A percentile compares a stretch with the other conserved stretches of the same genome.
Evolutionary conservation across 53 echinoderm and acorn worm species (phyloP).

Genomic region (Echinarachnius parma): DNA sequence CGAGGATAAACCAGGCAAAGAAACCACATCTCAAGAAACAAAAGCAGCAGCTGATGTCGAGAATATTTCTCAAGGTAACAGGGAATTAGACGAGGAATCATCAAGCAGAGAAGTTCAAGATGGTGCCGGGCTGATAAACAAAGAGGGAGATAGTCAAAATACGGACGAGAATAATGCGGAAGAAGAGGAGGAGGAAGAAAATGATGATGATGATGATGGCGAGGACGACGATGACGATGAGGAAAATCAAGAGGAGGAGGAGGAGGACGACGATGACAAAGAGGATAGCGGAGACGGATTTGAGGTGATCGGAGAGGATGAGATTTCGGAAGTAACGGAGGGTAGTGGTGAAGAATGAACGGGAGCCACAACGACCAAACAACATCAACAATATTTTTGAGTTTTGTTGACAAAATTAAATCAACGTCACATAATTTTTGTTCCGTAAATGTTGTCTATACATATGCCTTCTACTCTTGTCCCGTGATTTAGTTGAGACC

Average conservation of each 20-base stretch:
- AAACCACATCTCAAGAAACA: no score
- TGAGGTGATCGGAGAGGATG: conserved; percentile 78
- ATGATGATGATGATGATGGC: conserved; percentile 32
- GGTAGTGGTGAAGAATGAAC: conserved; percentile 24
- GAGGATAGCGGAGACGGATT: conserved; percentile 80
- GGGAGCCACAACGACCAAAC: no score
- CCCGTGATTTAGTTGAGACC: no score
- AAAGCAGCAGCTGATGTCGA: no score
- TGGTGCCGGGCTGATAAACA: background rate
- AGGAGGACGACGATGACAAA: conserved; percentile 25
- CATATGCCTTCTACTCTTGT: no score
- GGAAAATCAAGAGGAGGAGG: conserved; percentile 16
- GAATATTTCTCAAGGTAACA: no score
- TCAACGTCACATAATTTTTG: no score
- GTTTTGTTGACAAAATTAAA: no score
- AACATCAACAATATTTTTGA: no score
- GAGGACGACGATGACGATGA: conserved; percentile 22
- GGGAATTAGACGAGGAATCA: no score
- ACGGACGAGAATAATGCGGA: conserved; percentile 22
- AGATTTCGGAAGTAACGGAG: conserved; percentile 35
- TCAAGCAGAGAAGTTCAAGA: background rate
- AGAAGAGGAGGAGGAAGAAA: conserved; percentile 18
- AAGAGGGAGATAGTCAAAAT: background rate
- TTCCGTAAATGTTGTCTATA: no score
- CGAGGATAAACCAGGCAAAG: background rate